These are phyloP conservation scores for Dissostichus mawsoni DNA, from an alignment of 2,113 vertebrate genomes.

Conservation along the genomic window DNA sequence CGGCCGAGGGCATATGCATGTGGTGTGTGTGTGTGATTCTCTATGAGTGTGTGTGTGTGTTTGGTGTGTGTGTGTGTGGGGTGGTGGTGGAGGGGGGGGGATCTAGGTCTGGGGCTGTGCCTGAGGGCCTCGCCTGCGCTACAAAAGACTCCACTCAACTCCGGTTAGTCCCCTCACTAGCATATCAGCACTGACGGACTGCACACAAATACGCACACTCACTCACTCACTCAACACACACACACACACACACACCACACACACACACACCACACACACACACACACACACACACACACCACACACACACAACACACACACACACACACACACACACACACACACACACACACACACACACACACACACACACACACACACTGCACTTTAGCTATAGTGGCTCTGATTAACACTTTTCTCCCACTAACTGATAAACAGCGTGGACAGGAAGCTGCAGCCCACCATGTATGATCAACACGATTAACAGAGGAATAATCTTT, in stretches of 20 bases:
- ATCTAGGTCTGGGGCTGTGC: slow-evolving; percentile 83
- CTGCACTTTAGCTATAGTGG: slow-evolving; percentile 32
- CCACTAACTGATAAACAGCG: slow-evolving; percentile 32
- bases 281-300: slow-evolving; percentile 52
- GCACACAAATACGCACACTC: slow-evolving; percentile 20
- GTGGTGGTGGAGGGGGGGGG: slow-evolving; percentile 60
- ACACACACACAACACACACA: slow-evolving; percentile 31
- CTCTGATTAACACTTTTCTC: slow-evolving; percentile 44
- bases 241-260: slow-evolving; percentile 44
- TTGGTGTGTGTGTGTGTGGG: slow-evolving; percentile 47
- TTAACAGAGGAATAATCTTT: slow-evolving; percentile 15
- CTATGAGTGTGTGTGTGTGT: slow-evolving; percentile 15
- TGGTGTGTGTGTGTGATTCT: slow-evolving; percentile 39
- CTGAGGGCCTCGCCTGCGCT: slow-evolving; percentile 83
- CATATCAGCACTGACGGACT: slow-evolving; percentile 83
- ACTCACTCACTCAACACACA: slow-evolving; percentile 30
- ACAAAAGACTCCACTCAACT: slow-evolving; percentile 86
- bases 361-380: slow-evolving; percentile 20
- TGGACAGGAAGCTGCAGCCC: slow-evolving; percentile 4
- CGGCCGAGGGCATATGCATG: slow-evolving; percentile 78
- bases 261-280: too few relatives aligned
- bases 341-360: slow-evolving; percentile 50
- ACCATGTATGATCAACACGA: neutral
- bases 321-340: slow-evolving; percentile 47
- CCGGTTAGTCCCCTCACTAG: slow-evolving; percentile 81